A percentile compares a stretch with the other conserved stretches of the same genome.
Conservation (phyloP, 1,140 invertebrate genomes). For the Drosophila tsacasi region DNA sequence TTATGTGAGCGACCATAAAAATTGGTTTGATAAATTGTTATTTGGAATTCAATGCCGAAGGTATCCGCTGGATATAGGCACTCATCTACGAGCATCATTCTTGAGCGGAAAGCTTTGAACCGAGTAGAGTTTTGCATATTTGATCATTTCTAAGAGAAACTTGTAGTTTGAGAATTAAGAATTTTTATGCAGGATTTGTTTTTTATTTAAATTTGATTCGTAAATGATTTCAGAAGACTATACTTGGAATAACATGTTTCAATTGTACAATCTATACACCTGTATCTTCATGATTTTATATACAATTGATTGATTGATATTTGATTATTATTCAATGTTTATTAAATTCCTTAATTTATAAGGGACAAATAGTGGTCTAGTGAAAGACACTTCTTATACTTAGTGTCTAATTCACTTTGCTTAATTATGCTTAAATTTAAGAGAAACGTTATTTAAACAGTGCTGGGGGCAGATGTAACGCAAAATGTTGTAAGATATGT, state of each 20-base stretch:
- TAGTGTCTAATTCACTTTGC: too few relatives aligned
- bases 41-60: slow-evolving; percentile 64
- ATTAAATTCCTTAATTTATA: too few relatives aligned
- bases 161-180: neutral
- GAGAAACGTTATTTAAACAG: too few relatives aligned
- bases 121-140: slow-evolving; percentile 44
- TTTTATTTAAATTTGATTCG: neutral
- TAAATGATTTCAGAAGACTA: neutral
- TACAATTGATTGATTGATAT: too few relatives aligned
- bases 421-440: too few relatives aligned
- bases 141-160: slow-evolving; percentile 16
- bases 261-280: neutral
- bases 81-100: slow-evolving; percentile 7
- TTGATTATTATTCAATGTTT: too few relatives aligned
- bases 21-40: slow-evolving; percentile 81
- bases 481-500: too few relatives aligned
- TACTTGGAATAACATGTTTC: too few relatives aligned
- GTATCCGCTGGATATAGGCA: slow-evolving; percentile 37
- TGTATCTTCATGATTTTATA: neutral
- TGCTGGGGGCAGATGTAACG: too few relatives aligned
- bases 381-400: too few relatives aligned
- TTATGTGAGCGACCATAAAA: slow-evolving; percentile 78
- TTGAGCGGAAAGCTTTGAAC: slow-evolving; percentile 25
- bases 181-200: too few relatives aligned
- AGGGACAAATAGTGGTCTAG: too few relatives aligned